Base-by-base conservation (phyloP, 2,888 invertebrate genomes). In the Pasiphila rectangulata region DNA sequence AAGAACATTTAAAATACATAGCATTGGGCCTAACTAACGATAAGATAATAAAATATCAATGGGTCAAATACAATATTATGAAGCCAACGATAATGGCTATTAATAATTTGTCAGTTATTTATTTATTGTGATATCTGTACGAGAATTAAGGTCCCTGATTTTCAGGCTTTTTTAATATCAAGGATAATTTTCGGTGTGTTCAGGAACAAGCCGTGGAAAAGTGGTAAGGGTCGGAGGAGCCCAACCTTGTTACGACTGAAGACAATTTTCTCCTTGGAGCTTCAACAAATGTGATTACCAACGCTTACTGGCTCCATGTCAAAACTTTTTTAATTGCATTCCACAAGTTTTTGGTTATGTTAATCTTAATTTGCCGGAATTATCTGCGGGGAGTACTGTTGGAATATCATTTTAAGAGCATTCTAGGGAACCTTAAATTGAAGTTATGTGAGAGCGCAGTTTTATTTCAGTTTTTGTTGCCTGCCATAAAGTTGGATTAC, bases 251-350 rank as follows among this genome's bases (percentile, higher is more conserved):
- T 78, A 80, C 69, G 70, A 71, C 69, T 73, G 67, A 75, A 81
- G 81, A 82, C 83, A 83, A 83, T 83, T 84, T 83, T 80, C 79
- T 56, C 59, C 51, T 75, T 69, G 64, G 69, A 79, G 75, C 73
- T 75, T 77, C 69, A 74, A 73, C 79, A 81, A 82, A 83, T 78
- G 76, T 78, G 82, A 85, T 85, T 84, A 83, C 70, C 79, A 75
- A 69, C 73, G 75, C 72, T 77, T 76, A 79, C 79, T 69, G 62
- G 73, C 72, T 77, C 74, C 64, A 72, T 78, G 78, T 76, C 79
- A 76, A 79, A 84, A 84, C 79, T 85, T 84, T 69, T 76, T 75
- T 83, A 83, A 83, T 83, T 80, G 79, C 77, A 73, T 84, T 81
- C 73, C 74, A 72, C 65, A 79, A 81, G 72, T 80, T 83, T 79